These are phyloP conservation scores for Mobula birostris DNA, from an alignment of 2,113 vertebrate species.

Conservation along the genomic window DNA sequence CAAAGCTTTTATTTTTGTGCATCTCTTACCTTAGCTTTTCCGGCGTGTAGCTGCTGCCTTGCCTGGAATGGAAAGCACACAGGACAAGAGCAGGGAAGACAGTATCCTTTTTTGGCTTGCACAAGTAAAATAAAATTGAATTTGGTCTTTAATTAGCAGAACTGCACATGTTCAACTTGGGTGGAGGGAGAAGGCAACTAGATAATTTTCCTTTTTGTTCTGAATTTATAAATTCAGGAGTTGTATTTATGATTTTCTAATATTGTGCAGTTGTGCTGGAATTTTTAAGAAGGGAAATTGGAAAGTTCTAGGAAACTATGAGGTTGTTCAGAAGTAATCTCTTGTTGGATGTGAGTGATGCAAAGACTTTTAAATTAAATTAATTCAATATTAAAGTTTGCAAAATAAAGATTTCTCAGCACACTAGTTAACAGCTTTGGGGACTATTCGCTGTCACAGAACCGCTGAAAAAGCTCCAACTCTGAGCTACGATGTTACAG, in stretches of 20 bases:
- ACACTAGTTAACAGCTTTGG: no score
- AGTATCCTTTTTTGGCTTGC: conserved; percentile 78
- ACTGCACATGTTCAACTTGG: not conserved
- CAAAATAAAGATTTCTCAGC: no score
- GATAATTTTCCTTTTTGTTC: no score
- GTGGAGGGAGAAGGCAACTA: not conserved
- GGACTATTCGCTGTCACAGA: no score
- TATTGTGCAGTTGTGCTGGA: not conserved
- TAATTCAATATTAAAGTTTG: not conserved
- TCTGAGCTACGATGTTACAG: no score
- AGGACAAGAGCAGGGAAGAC: conserved; percentile 98
- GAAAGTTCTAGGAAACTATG: not conserved
- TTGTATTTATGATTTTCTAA: not conserved
- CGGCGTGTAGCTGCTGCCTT: conserved; percentile 93
- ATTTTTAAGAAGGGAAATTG: not conserved
- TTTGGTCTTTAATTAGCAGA: not conserved
- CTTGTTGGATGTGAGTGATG: not conserved
- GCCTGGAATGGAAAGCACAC: conserved; percentile 95
- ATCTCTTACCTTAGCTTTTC: conserved; percentile 71
- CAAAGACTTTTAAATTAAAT: not conserved
- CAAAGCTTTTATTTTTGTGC: conserved; percentile 38
- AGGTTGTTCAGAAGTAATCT: not conserved
- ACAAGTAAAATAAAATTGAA: no score
- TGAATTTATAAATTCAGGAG: not conserved
- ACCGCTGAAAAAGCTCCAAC: no score